Evolutionary conservation across 2,113 vertebrate genomes (phyloP).

Genomic region (Clinocottus analis): DNA sequence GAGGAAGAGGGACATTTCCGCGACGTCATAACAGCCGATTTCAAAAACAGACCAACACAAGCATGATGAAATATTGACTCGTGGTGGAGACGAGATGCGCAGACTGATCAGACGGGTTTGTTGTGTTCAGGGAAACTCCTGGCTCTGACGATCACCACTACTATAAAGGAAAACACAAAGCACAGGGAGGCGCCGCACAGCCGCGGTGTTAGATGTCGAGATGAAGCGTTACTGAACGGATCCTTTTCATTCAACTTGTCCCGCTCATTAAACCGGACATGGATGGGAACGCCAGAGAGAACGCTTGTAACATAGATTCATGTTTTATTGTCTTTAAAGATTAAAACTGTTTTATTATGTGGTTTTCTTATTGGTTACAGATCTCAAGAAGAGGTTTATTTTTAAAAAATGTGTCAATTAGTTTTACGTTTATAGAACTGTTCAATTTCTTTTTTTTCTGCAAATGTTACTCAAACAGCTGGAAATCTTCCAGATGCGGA

Average conservation of each 20-base stretch:
- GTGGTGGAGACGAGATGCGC: neutral
- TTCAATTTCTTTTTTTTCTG: too few relatives aligned
- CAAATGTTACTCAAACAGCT: too few relatives aligned
- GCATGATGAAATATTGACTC: neutral
- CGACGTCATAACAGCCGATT: neutral
- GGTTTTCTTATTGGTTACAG: neutral
- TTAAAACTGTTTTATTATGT: too few relatives aligned
- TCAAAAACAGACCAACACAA: neutral
- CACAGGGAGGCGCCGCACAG: neutral
- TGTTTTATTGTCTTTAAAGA: neutral
- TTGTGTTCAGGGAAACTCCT: neutral
- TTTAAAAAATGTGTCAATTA: neutral
- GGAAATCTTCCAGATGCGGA: too few relatives aligned
- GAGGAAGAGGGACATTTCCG: neutral
- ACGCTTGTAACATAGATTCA: neutral
- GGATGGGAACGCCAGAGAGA: too few relatives aligned
- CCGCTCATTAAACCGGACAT: too few relatives aligned
- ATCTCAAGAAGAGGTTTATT: neutral
- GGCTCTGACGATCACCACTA: neutral
- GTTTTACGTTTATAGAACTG: too few relatives aligned
- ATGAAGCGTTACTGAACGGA: neutral
- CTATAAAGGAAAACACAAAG: neutral
- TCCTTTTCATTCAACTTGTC: neutral
- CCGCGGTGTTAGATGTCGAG: neutral
- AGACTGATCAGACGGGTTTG: neutral